Conservation (phyloP, 1,140 invertebrate genomes). For the Caenorhabditis brenneri region DNA sequence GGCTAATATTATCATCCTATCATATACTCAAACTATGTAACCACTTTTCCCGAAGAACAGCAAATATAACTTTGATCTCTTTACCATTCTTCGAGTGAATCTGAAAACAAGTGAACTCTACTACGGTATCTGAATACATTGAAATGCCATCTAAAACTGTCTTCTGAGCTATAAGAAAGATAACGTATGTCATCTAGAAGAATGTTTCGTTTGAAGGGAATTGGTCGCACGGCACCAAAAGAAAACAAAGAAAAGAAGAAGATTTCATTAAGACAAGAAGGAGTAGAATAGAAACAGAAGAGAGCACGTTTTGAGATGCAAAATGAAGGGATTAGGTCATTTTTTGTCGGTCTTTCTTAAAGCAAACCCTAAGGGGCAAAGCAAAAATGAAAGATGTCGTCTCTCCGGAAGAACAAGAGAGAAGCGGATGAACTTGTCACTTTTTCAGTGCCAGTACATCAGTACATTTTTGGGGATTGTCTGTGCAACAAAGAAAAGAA, state of each 20-base stretch:
- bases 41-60: no score
- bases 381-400: slow-evolving; percentile 19
- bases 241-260: background rate
- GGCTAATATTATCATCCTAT: no score
- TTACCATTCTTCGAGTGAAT: no score
- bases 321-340: slow-evolving; percentile 29
- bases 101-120: no score
- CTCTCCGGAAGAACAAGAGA: slow-evolving; percentile 12
- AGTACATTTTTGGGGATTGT: background rate
- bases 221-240: background rate
- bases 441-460: slow-evolving; percentile 15
- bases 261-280: background rate
- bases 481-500: background rate
- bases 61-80: no score
- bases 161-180: no score
- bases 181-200: no score
- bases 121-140: no score
- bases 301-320: slow-evolving; percentile 9
- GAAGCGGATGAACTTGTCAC: slow-evolving; percentile 7
- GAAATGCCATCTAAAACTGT: no score
- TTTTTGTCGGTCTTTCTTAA: slow-evolving; percentile 11
- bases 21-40: no score
- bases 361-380: background rate
- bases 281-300: background rate
- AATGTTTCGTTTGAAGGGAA: background rate